Percentiles rank a stretch among this genome's conserved stretches.
These are phyloP conservation scores for Unio delphinus DNA, from an alignment of 2,888 invertebrate species.

Conservation along the genomic window DNA sequence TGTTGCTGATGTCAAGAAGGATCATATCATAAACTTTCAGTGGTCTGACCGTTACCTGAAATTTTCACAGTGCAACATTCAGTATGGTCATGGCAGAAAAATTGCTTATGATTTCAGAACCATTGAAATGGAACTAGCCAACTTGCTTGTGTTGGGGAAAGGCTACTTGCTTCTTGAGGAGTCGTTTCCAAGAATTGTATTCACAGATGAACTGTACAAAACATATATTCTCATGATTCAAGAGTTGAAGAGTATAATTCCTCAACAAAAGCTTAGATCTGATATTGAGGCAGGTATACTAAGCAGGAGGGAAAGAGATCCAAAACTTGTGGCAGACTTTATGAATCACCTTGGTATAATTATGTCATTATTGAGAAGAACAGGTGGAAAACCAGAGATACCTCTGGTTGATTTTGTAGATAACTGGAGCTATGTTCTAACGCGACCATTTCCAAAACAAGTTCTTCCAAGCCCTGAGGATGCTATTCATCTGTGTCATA, in stretches of 20 bases:
- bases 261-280: slow-evolving; percentile 23
- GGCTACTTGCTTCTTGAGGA: slow-evolving; percentile 14
- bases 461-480: slow-evolving; percentile 32
- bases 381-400: slow-evolving; percentile 24
- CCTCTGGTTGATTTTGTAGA: slow-evolving; percentile 33
- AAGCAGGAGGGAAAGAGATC: slow-evolving; percentile 15
- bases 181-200: slow-evolving; percentile 27
- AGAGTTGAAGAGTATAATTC: slow-evolving; percentile 14
- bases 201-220: slow-evolving; percentile 41
- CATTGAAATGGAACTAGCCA: slow-evolving; percentile 32
- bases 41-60: slow-evolving; percentile 18
- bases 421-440: slow-evolving; percentile 19
- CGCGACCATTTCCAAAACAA: slow-evolving; percentile 15
- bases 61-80: slow-evolving; percentile 29
- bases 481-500: slow-evolving; percentile 34
- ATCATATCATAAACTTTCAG: slow-evolving; percentile 8
- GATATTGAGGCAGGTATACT: slow-evolving; percentile 22
- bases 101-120: slow-evolving; percentile 30
- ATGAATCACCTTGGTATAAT: slow-evolving; percentile 36
- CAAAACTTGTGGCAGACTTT: slow-evolving; percentile 21
- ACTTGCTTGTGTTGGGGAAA: slow-evolving; percentile 22
- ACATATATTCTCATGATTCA: slow-evolving; percentile 25
- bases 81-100: slow-evolving; percentile 23
- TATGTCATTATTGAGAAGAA: slow-evolving; percentile 35
- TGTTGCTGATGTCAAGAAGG: slow-evolving; percentile 16